These are phyloP conservation scores for Protosalanx chinensis DNA, from an alignment of 2,797 vertebrate genomes.

Conservation along the genomic window DNA sequence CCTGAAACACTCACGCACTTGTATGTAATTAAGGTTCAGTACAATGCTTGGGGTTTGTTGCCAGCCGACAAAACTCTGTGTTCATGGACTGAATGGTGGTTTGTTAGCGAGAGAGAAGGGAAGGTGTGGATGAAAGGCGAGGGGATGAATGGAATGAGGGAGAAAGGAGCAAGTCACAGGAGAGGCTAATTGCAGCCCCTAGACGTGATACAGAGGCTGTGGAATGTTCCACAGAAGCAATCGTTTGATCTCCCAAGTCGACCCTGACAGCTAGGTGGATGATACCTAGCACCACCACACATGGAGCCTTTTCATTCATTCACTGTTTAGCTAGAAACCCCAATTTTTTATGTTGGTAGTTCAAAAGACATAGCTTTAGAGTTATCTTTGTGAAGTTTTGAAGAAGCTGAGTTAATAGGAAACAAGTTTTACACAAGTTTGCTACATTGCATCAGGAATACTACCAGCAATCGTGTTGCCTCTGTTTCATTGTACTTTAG, in stretches of 20 bases:
- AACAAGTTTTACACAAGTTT: too few species aligned
- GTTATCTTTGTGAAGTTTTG: too few species aligned
- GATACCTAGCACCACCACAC: background rate
- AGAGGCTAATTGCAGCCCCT: constrained; percentile 64
- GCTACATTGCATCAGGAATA: too few species aligned
- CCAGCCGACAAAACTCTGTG: constrained; percentile 35
- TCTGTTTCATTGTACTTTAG: too few species aligned
- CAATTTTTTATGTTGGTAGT: too few species aligned
- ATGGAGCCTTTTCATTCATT: background rate
- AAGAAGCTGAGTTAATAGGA: too few species aligned
- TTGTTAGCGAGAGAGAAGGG: constrained; percentile 41
- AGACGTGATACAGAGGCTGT: constrained; percentile 56
- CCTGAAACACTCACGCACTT: constrained; percentile 31
- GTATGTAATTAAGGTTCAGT: constrained; percentile 43
- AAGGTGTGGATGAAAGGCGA: constrained; percentile 17
- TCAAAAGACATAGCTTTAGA: too few species aligned
- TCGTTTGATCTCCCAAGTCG: constrained; percentile 43
- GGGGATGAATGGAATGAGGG: constrained; percentile 16
- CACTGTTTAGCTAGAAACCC: background rate
- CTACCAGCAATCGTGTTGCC: too few species aligned
- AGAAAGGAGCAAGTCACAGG: constrained; percentile 30
- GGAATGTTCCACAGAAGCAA: constrained; percentile 63
- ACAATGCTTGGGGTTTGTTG: constrained; percentile 39
- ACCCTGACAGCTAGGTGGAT: too few species aligned
- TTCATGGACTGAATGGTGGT: constrained; percentile 52